phyloP scores from a whole-genome alignment of 2,797 vertebrate species.

The Neopelma chrysocephalum region DNA sequence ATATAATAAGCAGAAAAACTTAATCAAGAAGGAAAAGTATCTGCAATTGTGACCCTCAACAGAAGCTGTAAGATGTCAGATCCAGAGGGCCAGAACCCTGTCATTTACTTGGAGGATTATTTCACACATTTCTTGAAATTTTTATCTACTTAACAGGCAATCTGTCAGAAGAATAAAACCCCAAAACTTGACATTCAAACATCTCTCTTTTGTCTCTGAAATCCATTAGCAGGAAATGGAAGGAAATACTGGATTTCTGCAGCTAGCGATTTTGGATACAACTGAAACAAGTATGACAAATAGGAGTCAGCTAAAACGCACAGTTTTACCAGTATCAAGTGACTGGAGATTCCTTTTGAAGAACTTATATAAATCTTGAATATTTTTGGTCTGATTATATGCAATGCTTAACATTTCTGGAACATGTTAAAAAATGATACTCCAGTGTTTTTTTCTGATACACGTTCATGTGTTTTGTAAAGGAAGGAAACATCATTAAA shows the following conservation, averaged over 20 bases:
- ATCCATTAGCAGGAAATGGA: not conserved
- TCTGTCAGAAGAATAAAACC: not conserved
- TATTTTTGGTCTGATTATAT: not conserved
- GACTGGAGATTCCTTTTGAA: not conserved
- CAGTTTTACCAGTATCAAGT: not conserved
- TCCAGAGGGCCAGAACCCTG: not conserved
- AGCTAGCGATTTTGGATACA: not conserved
- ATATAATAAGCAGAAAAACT: not conserved
- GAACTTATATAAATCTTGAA: not conserved
- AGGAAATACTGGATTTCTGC: not conserved
- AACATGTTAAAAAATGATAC: not conserved
- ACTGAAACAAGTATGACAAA: not conserved
- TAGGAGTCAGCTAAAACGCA: not conserved
- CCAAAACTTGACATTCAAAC: not conserved
- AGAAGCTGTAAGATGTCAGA: not conserved
- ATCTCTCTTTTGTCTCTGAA: not conserved
- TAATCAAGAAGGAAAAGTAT: not conserved
- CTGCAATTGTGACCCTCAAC: not conserved
- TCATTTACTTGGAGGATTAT: not conserved
- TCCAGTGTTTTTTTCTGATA: not conserved
- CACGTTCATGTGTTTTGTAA: not conserved
- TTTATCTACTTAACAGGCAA: not conserved
- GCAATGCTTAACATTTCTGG: not conserved
- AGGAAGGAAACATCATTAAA: not conserved
- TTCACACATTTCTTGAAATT: slow-evolving; percentile 26